Percentiles rank a stretch among this genome's conserved stretches.
These are phyloP conservation scores for Sander vitreus DNA, from an alignment of 2,113 vertebrate genomes.

Conservation along the genomic window DNA sequence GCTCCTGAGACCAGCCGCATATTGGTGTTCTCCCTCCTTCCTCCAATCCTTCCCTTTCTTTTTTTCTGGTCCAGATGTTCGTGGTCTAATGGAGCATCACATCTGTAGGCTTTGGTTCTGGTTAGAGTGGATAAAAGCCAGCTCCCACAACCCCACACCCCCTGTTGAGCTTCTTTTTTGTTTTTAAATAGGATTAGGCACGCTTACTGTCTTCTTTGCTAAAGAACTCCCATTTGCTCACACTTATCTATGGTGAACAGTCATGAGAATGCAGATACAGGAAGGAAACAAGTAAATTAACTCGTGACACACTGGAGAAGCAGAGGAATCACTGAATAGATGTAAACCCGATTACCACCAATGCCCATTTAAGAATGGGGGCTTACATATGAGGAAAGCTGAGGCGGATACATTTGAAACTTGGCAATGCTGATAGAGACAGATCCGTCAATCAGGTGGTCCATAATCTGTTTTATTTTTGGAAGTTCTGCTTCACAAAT, in stretches of 20 bases:
- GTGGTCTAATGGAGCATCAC: conserved; percentile 50
- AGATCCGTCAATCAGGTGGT: conserved; percentile 23
- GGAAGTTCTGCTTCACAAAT: conserved; percentile 31
- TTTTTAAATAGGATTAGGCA: conserved; percentile 72
- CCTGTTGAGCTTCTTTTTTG: conserved; percentile 61
- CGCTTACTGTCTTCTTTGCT: conserved; percentile 73
- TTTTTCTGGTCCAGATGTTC: conserved; percentile 50
- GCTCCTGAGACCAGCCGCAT: conserved; percentile 30
- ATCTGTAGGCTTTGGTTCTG: conserved; percentile 53
- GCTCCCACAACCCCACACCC: conserved; percentile 2
- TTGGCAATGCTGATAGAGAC: conserved; percentile 41
- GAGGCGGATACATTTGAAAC: conserved; percentile 10
- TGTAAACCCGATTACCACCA: conserved; percentile 76
- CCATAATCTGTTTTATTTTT: conserved; percentile 25
- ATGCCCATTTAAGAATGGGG: conserved; percentile 50
- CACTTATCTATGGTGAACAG: conserved; percentile 79
- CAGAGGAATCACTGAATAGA: conserved; percentile 63
- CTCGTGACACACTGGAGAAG: conserved; percentile 55
- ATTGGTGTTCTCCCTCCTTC: conserved; percentile 10
- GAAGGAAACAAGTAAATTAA: conserved; percentile 75
- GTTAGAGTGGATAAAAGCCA: conserved; percentile 63
- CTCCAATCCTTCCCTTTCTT: not conserved
- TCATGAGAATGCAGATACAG: conserved; percentile 63
- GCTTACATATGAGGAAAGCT: conserved; percentile 35
- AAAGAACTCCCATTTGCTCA: conserved; percentile 67